Percentiles rank a stretch among this genome's conserved stretches.
phyloP scores from a whole-genome alignment of 2,113 vertebrate species.

The Sardina pilchardus region DNA sequence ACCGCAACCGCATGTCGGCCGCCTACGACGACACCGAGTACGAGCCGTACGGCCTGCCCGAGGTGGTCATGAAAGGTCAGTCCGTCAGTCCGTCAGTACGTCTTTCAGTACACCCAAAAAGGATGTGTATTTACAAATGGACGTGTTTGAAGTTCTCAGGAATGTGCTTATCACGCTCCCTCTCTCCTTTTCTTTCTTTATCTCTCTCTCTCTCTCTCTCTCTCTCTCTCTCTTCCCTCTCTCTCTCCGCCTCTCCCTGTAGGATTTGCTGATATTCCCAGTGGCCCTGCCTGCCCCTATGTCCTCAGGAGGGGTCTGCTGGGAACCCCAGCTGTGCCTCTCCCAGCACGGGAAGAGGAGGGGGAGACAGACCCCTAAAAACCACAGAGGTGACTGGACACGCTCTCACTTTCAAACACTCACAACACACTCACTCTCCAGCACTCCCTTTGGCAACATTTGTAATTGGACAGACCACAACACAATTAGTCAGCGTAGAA shows the following conservation, averaged over 20 bases:
- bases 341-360: slow-evolving; percentile 46
- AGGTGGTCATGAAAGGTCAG: slow-evolving; percentile 80
- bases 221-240: neutral
- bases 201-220: neutral
- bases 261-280: slow-evolving; percentile 82
- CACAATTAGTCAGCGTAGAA: no score
- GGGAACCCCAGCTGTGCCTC: slow-evolving; percentile 63
- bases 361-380: slow-evolving; percentile 59
- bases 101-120: no score
- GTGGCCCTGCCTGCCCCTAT: slow-evolving; percentile 74
- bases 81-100: neutral
- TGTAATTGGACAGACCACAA: no score
- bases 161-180: neutral
- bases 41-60: slow-evolving; percentile 78
- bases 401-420: neutral
- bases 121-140: no score
- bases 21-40: slow-evolving; percentile 79
- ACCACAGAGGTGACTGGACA: neutral
- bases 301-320: slow-evolving; percentile 79
- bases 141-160: no score
- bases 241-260: slow-evolving; percentile 9
- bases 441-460: neutral
- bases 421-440: slow-evolving; percentile 23
- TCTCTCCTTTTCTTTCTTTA: neutral
- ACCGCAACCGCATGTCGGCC: slow-evolving; percentile 71